Evolutionary conservation across 1,140 invertebrate species (phyloP).

Genomic region (Drosophila pallidifrons): DNA sequence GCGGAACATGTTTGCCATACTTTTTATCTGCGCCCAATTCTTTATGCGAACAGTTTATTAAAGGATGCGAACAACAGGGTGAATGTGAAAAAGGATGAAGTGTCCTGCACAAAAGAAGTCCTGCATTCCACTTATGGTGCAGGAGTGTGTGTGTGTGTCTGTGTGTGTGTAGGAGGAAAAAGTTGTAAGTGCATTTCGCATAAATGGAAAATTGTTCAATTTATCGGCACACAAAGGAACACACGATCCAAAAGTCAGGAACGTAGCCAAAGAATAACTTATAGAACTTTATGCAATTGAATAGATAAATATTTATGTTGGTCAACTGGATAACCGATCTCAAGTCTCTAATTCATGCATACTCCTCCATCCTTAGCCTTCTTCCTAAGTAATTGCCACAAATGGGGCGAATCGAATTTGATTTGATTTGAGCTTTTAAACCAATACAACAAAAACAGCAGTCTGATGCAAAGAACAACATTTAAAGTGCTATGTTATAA

Average conservation of each 20-base stretch:
- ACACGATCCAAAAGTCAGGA: neutral
- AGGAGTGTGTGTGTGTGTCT: conserved; percentile 14
- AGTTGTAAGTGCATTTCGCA: conserved; percentile 74
- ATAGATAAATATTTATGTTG: conserved; percentile 68
- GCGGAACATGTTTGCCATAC: conserved; percentile 62
- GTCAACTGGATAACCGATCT: conserved; percentile 39
- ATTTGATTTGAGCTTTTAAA: conserved; percentile 57
- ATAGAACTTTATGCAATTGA: conserved; percentile 63
- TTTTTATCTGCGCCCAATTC: conserved; percentile 49
- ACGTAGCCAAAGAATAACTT: conserved; percentile 24
- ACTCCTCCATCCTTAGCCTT: neutral
- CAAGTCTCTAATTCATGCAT: conserved; percentile 16
- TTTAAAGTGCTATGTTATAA: conserved; percentile 51
- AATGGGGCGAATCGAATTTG: conserved; percentile 70
- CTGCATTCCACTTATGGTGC: conserved; percentile 1
- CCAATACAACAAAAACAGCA: conserved; percentile 33
- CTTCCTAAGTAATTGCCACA: conserved; percentile 51
- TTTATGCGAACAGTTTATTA: conserved; percentile 61
- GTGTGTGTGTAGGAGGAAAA: conserved; percentile 15
- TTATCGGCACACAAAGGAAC: conserved; percentile 55
- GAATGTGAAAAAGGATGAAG: conserved; percentile 26
- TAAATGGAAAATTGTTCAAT: conserved; percentile 78
- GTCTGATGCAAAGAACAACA: conserved; percentile 43
- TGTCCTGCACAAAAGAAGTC: conserved; percentile 36
- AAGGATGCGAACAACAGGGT: conserved; percentile 43